Percentiles rank a stretch among this genome's conserved stretches.
phyloP scores from a whole-genome alignment of 2,888 invertebrate genomes.

The Chironomus tentans region DNA sequence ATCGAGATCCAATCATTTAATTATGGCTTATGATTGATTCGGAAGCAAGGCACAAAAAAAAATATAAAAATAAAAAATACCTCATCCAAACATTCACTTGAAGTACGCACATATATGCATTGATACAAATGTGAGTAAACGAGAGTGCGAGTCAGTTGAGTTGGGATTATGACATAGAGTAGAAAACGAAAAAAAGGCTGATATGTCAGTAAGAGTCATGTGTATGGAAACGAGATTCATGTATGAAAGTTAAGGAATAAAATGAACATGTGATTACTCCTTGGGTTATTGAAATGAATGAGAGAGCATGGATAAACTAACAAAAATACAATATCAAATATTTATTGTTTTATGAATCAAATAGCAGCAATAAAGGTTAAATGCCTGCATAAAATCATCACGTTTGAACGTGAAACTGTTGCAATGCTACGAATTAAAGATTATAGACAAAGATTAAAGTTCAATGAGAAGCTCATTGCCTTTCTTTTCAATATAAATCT shows the following conservation, averaged over 20 bases:
- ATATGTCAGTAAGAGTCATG: not conserved
- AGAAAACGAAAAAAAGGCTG: not conserved
- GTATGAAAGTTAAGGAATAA: not conserved
- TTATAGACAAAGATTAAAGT: no score
- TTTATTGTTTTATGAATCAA: not conserved
- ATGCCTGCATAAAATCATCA: not conserved
- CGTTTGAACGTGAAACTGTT: no score
- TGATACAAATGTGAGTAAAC: no score
- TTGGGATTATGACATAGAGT: no score
- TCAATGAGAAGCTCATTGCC: no score
- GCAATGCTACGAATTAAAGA: no score
- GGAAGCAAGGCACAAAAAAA: no score
- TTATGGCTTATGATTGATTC: no score
- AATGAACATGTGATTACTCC: not conserved
- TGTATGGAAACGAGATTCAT: not conserved
- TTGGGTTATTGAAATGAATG: not conserved
- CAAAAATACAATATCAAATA: not conserved
- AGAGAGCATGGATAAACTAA: not conserved
- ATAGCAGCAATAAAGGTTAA: not conserved
- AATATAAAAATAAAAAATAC: not conserved
- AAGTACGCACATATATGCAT: no score
- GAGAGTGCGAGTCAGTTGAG: no score
- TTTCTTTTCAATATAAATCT: no score
- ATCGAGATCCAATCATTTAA: no score
- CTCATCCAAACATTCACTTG: not conserved